These are phyloP conservation scores for Hylomyscus alleni DNA, from an alignment of 2,797 vertebrate species.

Conservation along the genomic window DNA sequence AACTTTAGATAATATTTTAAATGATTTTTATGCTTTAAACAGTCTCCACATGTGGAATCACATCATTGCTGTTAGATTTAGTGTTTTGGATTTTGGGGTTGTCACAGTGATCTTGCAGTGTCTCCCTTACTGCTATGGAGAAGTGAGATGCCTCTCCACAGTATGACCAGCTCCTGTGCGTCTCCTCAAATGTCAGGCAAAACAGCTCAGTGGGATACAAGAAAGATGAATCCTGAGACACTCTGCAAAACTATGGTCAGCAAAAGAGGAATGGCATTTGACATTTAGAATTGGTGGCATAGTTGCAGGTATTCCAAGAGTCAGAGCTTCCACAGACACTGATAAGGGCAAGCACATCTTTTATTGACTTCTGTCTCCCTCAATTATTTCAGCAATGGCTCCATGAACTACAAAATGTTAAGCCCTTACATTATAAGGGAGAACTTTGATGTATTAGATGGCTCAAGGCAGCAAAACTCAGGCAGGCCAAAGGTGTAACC, in stretches of 20 bases:
- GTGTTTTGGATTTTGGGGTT: not conserved
- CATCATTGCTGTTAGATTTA: not conserved
- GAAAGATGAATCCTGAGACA: not conserved
- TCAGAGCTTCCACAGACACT: not conserved
- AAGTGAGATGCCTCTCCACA: not conserved
- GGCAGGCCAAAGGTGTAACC: not conserved
- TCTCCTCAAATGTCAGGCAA: not conserved
- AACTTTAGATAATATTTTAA: not conserved
- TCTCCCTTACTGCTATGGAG: not conserved
- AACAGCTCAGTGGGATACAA: not conserved
- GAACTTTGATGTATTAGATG: not conserved
- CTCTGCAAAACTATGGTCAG: slow-evolving; percentile 27
- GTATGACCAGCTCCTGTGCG: not conserved
- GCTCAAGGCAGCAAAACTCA: not conserved
- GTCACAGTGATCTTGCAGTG: not conserved
- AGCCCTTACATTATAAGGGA: not conserved
- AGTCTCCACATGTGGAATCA: not conserved
- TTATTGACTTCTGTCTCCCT: not conserved
- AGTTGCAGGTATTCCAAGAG: not conserved
- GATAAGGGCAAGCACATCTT: not conserved
- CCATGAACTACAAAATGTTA: not conserved
- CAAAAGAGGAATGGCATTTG: slow-evolving; percentile 12
- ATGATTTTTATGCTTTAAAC: not conserved
- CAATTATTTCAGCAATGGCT: not conserved
- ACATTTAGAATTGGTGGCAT: not conserved